These are phyloP conservation scores for Heliconius hortense DNA, from an alignment of 2,888 invertebrate species.

Conservation along the genomic window DNA sequence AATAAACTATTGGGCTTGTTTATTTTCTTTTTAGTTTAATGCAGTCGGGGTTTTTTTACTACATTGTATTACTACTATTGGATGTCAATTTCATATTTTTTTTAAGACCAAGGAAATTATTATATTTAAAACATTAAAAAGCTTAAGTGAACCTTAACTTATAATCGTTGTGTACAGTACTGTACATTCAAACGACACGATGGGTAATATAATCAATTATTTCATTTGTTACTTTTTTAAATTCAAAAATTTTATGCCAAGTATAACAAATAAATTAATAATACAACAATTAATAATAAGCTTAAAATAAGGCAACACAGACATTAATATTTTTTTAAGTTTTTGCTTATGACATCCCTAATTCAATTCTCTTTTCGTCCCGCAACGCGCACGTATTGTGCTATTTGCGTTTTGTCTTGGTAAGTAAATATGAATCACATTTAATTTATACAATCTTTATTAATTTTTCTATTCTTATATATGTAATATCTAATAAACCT, in stretches of 20 bases:
- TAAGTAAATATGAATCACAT: constrained; percentile 52
- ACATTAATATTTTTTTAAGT: not conserved
- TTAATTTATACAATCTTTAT: constrained; percentile 21
- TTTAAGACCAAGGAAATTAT: too few species aligned
- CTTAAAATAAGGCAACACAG: not conserved
- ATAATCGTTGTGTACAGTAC: too few species aligned
- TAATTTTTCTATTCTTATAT: not conserved
- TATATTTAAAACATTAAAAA: too few species aligned
- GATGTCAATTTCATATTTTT: too few species aligned
- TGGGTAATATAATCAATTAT: too few species aligned
- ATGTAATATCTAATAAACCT: not conserved
- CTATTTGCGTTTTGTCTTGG: constrained; percentile 60
- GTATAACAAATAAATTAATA: not conserved
- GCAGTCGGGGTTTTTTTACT: too few species aligned
- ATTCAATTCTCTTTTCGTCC: constrained; percentile 61
- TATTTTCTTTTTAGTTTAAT: too few species aligned
- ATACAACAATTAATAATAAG: not conserved
- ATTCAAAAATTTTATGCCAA: not conserved
- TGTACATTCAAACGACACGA: too few species aligned
- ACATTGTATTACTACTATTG: too few species aligned
- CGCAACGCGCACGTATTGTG: constrained; percentile 62
- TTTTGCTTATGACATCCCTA: constrained; percentile 37
- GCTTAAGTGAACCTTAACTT: too few species aligned
- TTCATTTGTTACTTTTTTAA: too few species aligned
- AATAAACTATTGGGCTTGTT: too few species aligned